These are phyloP conservation scores for Zaprionus gabonicus DNA, from an alignment of 1,140 invertebrate genomes.

Conservation along the genomic window DNA sequence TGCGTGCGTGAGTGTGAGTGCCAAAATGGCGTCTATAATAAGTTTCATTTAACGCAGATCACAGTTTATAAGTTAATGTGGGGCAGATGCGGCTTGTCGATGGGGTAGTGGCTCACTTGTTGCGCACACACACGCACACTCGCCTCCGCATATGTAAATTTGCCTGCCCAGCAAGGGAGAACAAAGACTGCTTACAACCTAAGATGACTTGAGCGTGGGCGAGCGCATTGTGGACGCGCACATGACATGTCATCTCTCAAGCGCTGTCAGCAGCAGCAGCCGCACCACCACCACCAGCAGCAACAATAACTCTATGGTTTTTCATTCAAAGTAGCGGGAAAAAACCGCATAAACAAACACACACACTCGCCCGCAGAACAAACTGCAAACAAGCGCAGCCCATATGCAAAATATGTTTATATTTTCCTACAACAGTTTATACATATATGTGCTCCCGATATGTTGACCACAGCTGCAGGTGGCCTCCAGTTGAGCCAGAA, in stretches of 20 bases:
- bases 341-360: constrained; percentile 18
- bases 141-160: constrained; percentile 22
- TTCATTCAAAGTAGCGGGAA: constrained; percentile 22
- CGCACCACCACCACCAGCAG: neutral
- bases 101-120: constrained; percentile 49
- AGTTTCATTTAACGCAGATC: constrained; percentile 44
- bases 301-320: constrained; percentile 62
- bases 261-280: constrained; percentile 42
- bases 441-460: neutral
- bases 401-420: constrained; percentile 4
- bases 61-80: constrained; percentile 21
- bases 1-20: constrained; percentile 14
- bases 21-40: constrained; percentile 68
- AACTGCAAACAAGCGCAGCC: neutral
- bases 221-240: constrained; percentile 14
- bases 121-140: constrained; percentile 31
- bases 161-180: constrained; percentile 14
- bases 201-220: constrained; percentile 20
- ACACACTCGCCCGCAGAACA: neutral
- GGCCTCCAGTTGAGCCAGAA: constrained; percentile 18
- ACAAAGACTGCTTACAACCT: constrained; percentile 55
- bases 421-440: neutral
- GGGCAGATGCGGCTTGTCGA: neutral
- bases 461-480: constrained; percentile 11
- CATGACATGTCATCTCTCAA: constrained; percentile 65